Percentiles rank a stretch among this genome's conserved stretches.
Conservation (phyloP, 2,113 vertebrate species). For the Calypte anna region DNA sequence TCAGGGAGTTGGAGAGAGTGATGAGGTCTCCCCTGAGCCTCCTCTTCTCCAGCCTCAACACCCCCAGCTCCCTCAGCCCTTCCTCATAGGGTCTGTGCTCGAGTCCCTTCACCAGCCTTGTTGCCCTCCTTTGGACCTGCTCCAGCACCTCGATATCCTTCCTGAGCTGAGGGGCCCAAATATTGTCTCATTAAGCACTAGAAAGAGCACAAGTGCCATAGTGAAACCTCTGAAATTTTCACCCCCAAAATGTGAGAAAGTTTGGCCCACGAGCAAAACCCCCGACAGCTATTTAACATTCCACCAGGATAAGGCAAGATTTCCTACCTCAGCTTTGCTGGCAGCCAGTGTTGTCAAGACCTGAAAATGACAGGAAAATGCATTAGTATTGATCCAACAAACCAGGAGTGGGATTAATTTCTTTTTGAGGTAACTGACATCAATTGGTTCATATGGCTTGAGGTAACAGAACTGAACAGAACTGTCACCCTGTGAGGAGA, state of each 20-base stretch:
- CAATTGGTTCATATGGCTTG: slow-evolving; percentile 56
- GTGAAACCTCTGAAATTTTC: neutral
- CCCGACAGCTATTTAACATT: neutral
- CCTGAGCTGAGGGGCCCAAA: neutral
- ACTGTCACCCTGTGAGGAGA: neutral
- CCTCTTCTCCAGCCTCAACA: too few species aligned
- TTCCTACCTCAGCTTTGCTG: slow-evolving; percentile 73
- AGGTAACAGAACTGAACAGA: slow-evolving; percentile 2
- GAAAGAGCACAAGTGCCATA: neutral
- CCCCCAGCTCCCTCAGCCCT: too few species aligned
- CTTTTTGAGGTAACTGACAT: slow-evolving; percentile 68
- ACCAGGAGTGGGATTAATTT: slow-evolving; percentile 72
- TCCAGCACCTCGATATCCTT: too few species aligned
- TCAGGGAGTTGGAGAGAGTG: too few species aligned
- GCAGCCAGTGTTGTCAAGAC: slow-evolving; percentile 49
- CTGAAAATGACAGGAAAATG: slow-evolving; percentile 70
- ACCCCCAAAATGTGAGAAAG: neutral
- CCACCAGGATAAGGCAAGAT: neutral
- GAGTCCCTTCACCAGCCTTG: too few species aligned
- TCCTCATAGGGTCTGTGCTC: too few species aligned
- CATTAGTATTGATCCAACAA: slow-evolving; percentile 72
- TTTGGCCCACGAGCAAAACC: neutral
- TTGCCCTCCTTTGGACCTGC: too few species aligned
- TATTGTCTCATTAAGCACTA: neutral
- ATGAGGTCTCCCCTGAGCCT: too few species aligned